These are phyloP conservation scores for Sesia bembeciformis DNA, from an alignment of 2,888 invertebrate genomes.

Conservation along the genomic window DNA sequence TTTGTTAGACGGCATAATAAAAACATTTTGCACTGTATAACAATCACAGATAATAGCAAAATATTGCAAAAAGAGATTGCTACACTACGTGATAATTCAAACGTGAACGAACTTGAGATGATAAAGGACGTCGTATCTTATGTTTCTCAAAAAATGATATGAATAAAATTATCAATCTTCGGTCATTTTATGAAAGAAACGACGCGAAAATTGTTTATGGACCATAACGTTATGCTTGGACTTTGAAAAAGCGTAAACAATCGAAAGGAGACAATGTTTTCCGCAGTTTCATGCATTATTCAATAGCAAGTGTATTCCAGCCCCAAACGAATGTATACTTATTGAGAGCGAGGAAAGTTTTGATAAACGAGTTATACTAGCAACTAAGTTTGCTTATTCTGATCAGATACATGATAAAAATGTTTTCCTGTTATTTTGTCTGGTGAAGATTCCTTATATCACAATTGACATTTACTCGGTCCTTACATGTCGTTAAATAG, in stretches of 20 bases:
- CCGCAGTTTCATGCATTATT: slow-evolving; percentile 12
- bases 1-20: too few relatives aligned
- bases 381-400: too few relatives aligned
- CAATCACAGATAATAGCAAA: too few relatives aligned
- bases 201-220: slow-evolving; percentile 11
- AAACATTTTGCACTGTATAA: too few relatives aligned
- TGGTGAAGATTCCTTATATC: too few relatives aligned
- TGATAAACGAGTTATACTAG: too few relatives aligned
- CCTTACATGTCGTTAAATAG: too few relatives aligned
- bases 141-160: slow-evolving; percentile 2
- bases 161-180: slow-evolving; percentile 7
- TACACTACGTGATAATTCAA: too few relatives aligned
- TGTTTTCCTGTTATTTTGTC: too few relatives aligned
- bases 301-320: slow-evolving; percentile 9
- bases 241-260: slow-evolving; percentile 11
- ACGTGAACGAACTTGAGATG: neutral
- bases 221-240: slow-evolving; percentile 10
- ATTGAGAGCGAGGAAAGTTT: slow-evolving; percentile 3
- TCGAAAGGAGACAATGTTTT: slow-evolving; percentile 11
- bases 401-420: too few relatives aligned
- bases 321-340: slow-evolving; percentile 8
- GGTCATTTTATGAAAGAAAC: slow-evolving; percentile 8
- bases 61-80: too few relatives aligned
- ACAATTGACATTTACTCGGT: too few relatives aligned
- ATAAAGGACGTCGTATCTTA: neutral